Percentiles rank a stretch among this genome's conserved stretches.
Conservation (phyloP, 2,888 invertebrate species). For the Andrena dorsata region DNA sequence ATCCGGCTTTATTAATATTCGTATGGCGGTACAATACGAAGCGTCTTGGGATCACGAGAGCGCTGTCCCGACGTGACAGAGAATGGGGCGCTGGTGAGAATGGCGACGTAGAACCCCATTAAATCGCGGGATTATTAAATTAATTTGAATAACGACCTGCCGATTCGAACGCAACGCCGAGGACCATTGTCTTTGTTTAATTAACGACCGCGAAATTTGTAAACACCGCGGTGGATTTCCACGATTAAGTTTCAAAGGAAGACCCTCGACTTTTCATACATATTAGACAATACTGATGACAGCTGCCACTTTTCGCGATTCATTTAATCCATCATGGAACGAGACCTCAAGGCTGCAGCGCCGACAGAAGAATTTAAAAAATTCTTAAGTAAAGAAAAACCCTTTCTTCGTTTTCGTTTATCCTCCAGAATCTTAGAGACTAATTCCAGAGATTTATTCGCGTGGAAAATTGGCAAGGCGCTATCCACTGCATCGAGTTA, state of each 20-base stretch:
- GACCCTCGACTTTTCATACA: no score
- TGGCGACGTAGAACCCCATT: background rate
- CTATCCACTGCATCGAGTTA: constrained; percentile 27
- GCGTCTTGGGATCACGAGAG: constrained; percentile 11
- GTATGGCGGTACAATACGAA: constrained; percentile 29
- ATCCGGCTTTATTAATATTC: constrained; percentile 50
- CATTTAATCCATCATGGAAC: no score
- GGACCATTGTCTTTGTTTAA: constrained; percentile 56
- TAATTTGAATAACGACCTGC: constrained; percentile 57
- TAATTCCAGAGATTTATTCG: constrained; percentile 3
- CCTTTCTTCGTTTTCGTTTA: background rate
- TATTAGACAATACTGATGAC: no score
- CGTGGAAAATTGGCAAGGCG: constrained; percentile 4
- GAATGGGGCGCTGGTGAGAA: constrained; percentile 10
- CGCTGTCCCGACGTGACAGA: constrained; percentile 11
- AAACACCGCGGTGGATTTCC: background rate
- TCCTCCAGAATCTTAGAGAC: background rate
- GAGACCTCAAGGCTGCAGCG: no score
- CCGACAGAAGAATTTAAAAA: no score
- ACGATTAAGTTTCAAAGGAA: no score
- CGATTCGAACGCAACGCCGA: constrained; percentile 37
- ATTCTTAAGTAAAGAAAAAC: no score
- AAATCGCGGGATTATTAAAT: constrained; percentile 62
- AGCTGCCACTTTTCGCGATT: no score
- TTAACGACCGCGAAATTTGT: constrained; percentile 51